These are phyloP conservation scores for Sarcophaga rosellei DNA, from an alignment of 2,888 invertebrate species.

Conservation along the genomic window DNA sequence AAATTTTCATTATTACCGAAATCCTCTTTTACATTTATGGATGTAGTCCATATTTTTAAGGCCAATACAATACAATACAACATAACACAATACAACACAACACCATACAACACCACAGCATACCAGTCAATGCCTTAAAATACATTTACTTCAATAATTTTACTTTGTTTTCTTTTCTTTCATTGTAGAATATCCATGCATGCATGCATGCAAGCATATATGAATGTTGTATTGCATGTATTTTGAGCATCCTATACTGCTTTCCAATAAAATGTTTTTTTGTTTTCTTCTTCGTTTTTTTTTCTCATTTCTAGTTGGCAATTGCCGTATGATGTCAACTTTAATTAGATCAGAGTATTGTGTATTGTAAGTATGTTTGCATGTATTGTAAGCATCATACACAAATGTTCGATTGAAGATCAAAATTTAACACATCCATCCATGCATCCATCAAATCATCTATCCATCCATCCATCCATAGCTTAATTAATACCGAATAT, in stretches of 20 bases:
- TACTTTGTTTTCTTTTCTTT: neutral
- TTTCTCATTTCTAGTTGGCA: conserved; percentile 19
- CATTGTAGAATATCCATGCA: neutral
- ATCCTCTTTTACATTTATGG: conserved; percentile 32
- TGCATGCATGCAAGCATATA: neutral
- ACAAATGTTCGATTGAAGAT: conserved; percentile 25
- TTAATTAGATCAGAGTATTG: conserved; percentile 66
- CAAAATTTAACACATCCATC: conserved; percentile 14
- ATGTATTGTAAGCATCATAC: conserved; percentile 6
- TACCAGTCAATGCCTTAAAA: neutral
- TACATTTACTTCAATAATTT: neutral
- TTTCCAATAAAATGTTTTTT: neutral
- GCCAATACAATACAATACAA: neutral
- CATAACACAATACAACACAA: no score
- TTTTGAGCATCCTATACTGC: neutral
- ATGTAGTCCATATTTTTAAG: conserved; percentile 11
- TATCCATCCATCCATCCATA: neutral
- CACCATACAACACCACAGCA: neutral
- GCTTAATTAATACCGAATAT: neutral
- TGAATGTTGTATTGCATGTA: neutral
- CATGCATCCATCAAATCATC: conserved; percentile 1
- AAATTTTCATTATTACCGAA: conserved; percentile 40
- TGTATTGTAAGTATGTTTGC: conserved; percentile 44
- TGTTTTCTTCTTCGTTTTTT: no score
- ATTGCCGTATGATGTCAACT: conserved; percentile 62